Conservation (phyloP, 92 coral and sea anemone species). For the Parazoanthus atlanticus region DNA sequence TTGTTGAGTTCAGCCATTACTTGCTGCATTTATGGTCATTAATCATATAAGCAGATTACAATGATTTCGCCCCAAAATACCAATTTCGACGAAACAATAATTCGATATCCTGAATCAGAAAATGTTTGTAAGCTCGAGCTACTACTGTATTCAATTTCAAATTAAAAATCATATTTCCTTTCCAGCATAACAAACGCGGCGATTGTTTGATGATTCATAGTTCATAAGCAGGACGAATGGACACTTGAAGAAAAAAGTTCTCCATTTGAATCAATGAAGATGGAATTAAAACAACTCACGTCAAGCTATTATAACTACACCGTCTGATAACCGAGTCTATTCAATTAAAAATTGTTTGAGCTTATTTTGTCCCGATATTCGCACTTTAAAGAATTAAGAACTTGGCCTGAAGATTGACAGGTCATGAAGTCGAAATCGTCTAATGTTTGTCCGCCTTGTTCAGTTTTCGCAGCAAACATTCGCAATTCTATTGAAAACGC, state of each 20-base stretch:
- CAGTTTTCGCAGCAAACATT: background rate
- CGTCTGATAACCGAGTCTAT: background rate
- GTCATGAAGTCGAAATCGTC: background rate
- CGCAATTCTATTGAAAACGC: background rate
- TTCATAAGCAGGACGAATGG: background rate
- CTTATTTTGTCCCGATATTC: background rate
- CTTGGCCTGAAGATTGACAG: background rate
- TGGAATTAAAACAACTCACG: background rate
- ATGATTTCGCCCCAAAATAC: background rate
- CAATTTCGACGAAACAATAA: background rate
- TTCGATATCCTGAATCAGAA: background rate
- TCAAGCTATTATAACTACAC: background rate
- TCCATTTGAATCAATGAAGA: background rate
- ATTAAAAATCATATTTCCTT: background rate
- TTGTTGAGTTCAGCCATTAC: background rate
- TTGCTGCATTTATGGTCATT: background rate
- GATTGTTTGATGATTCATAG: background rate
- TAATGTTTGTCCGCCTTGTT: background rate
- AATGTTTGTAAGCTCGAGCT: background rate
- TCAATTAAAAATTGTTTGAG: background rate
- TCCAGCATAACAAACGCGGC: background rate
- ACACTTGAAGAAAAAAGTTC: background rate
- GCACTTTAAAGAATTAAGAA: background rate
- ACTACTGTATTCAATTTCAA: background rate
- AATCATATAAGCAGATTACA: background rate